Conservation (phyloP, 1,140 invertebrate genomes). For the Bombus polaris region DNA sequence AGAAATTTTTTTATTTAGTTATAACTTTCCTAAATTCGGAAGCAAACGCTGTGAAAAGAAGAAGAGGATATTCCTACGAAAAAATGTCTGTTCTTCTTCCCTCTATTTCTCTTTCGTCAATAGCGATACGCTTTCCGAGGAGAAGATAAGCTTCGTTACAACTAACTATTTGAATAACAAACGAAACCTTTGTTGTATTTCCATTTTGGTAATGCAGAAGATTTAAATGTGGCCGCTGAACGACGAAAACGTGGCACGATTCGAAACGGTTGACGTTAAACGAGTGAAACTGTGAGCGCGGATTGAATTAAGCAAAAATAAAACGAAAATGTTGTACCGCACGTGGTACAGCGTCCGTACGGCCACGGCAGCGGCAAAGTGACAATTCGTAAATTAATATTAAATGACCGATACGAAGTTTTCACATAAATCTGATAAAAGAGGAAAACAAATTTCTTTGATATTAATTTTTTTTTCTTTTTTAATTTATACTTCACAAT, state of each 20-base stretch:
- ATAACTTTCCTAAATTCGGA: background rate
- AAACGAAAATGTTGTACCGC: background rate
- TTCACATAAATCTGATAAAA: background rate
- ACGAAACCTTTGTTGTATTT: background rate
- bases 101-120: background rate
- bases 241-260: background rate
- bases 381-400: background rate
- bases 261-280: background rate
- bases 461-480: too few species aligned
- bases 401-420: background rate
- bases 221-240: background rate
- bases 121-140: background rate
- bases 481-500: too few species aligned
- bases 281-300: background rate
- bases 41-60: background rate
- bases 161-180: background rate
- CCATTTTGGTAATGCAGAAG: background rate
- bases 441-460: background rate
- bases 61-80: background rate
- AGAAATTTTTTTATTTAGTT: background rate
- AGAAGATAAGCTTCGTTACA: background rate
- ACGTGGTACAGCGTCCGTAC: rapidly evolving
- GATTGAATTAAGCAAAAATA: background rate
- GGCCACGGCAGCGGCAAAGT: too few species aligned
- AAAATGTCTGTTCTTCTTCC: background rate